Evolutionary conservation across 2,113 vertebrate genomes (phyloP).

Genomic region (Trogon surrucura): DNA sequence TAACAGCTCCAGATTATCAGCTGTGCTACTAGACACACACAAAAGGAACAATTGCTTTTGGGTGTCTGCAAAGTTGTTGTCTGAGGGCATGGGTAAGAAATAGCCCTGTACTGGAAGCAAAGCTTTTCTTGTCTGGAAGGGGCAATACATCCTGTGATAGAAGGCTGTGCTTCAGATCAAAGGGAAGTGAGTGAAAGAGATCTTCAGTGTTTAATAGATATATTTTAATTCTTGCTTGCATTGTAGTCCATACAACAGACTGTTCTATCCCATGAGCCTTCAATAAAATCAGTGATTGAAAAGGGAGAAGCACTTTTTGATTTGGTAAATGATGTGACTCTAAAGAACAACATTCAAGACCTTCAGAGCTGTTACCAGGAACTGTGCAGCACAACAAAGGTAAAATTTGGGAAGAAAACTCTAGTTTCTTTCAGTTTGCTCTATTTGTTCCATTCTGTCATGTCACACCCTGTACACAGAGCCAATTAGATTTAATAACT

Average conservation of each 20-base stretch:
- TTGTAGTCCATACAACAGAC: constrained; percentile 89
- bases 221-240: neutral
- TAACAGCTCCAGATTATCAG: neutral
- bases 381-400: constrained; percentile 81
- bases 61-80: neutral
- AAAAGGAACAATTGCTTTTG: neutral
- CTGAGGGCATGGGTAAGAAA: neutral
- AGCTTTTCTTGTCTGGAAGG: neutral
- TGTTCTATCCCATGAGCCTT: constrained; percentile 88
- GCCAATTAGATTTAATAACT: neutral
- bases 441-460: neutral
- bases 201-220: neutral
- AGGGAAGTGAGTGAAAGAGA: neutral
- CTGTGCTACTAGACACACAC: neutral
- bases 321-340: constrained; percentile 80
- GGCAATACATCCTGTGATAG: neutral
- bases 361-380: constrained; percentile 86
- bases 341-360: constrained; percentile 83
- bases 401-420: constrained; percentile 57
- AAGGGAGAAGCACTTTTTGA: constrained; percentile 88
- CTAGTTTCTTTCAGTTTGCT: neutral
- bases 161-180: neutral
- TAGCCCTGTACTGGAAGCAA: neutral
- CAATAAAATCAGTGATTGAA: constrained; percentile 88
- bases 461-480: neutral